These are phyloP conservation scores for Abramis brama DNA, from an alignment of 2,113 vertebrate species.

Conservation along the genomic window DNA sequence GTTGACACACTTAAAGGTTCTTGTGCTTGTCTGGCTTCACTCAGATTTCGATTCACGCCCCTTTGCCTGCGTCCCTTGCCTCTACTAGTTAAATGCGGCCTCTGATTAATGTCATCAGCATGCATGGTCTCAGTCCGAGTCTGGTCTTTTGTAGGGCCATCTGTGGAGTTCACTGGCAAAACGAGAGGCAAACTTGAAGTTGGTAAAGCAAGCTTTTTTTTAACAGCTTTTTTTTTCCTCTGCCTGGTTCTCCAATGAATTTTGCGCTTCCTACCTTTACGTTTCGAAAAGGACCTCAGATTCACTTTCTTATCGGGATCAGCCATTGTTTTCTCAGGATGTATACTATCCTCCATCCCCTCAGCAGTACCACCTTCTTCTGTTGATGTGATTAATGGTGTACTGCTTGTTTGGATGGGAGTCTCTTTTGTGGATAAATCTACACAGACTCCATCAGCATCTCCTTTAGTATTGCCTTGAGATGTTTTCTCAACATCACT, in stretches of 20 bases:
- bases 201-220: conserved; percentile 32
- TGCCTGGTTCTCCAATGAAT: conserved; percentile 14
- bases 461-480: conserved; percentile 11
- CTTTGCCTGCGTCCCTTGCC: conserved; percentile 43
- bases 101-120: background rate
- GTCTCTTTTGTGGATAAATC: background rate
- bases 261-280: conserved; percentile 20
- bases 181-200: conserved; percentile 29
- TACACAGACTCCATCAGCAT: conserved; percentile 31
- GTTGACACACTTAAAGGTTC: conserved; percentile 15
- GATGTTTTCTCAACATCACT: conserved; percentile 64
- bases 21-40: background rate
- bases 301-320: conserved; percentile 15
- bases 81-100: conserved; percentile 4
- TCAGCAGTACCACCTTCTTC: background rate
- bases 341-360: background rate
- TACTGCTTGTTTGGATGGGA: conserved; percentile 25
- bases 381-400: conserved; percentile 17
- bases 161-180: conserved; percentile 35
- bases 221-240: background rate
- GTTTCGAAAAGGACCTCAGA: background rate
- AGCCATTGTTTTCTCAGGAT: background rate
- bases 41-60: conserved; percentile 17
- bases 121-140: background rate
- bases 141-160: conserved; percentile 45